Evolutionary conservation across 2,113 vertebrate species (phyloP).

Genomic region (Tinamus guttatus): DNA sequence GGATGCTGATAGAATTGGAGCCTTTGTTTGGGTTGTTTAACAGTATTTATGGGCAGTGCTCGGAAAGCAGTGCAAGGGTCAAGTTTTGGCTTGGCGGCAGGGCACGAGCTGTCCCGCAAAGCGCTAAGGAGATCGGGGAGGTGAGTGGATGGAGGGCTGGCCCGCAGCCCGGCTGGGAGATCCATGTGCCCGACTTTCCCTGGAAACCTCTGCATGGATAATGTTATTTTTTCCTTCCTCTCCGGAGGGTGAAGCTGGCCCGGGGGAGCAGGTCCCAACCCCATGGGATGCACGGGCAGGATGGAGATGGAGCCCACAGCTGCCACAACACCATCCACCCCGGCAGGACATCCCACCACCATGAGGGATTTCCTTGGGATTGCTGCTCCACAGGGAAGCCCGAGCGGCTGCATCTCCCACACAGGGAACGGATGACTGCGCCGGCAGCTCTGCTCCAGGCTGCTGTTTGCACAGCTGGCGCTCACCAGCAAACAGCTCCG

Average conservation of each 20-base stretch:
- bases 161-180: neutral
- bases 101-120: neutral
- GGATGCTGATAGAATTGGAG: constrained; percentile 4
- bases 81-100: neutral
- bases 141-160: neutral
- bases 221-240: neutral
- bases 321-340: neutral
- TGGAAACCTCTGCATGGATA: neutral
- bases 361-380: too few relatives aligned
- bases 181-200: neutral
- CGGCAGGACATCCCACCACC: fast-evolving
- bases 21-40: constrained; percentile 23
- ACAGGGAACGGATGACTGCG: neutral
- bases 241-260: neutral
- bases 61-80: neutral
- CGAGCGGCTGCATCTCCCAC: fast-evolving
- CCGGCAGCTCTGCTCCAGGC: neutral
- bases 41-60: neutral
- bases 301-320: neutral
- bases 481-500: neutral
- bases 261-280: neutral
- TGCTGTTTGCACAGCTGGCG: constrained; percentile 27
- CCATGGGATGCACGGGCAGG: too few relatives aligned
- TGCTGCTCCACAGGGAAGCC: neutral
- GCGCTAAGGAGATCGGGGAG: neutral